Evolutionary conservation across 2,113 vertebrate genomes (phyloP).

Genomic region (Grallaria varia): DNA sequence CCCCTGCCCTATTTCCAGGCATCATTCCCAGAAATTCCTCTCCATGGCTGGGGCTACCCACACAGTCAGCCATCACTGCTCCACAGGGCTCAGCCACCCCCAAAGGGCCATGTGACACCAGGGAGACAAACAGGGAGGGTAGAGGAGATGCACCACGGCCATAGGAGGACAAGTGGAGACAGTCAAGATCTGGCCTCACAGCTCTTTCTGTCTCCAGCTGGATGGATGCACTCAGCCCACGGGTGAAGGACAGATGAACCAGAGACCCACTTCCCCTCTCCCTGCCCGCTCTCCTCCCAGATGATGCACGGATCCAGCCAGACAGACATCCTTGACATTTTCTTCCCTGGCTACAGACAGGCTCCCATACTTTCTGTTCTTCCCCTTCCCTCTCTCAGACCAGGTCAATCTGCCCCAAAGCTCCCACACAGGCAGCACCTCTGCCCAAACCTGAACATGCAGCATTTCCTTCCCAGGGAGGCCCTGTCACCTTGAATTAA

Average conservation of each 20-base stretch:
- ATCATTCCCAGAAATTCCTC: not conserved
- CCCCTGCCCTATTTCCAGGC: not conserved
- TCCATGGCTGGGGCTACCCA: not conserved
- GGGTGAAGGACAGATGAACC: not conserved
- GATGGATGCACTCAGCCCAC: not conserved
- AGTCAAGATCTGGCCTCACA: not conserved
- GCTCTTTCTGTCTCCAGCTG: not conserved
- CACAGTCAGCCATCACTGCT: rapidly evolving
- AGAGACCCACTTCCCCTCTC: not conserved
- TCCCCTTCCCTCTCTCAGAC: not conserved
- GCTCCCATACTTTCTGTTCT: not conserved
- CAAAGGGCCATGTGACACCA: not conserved
- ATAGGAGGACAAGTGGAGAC: rapidly evolving
- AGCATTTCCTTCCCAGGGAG: not conserved
- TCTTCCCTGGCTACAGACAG: not conserved
- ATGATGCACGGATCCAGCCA: not conserved
- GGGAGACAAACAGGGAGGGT: not conserved
- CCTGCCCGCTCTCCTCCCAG: not conserved
- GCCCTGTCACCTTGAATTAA: rapidly evolving
- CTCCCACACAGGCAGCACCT: rapidly evolving
- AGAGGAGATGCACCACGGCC: not conserved
- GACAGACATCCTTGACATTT: not conserved
- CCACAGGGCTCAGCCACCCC: not conserved
- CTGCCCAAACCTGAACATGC: not conserved
- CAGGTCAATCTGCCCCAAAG: not conserved